Base-by-base conservation (phyloP, 2,113 vertebrate species). In the Hippocampus guttulatus region DNA sequence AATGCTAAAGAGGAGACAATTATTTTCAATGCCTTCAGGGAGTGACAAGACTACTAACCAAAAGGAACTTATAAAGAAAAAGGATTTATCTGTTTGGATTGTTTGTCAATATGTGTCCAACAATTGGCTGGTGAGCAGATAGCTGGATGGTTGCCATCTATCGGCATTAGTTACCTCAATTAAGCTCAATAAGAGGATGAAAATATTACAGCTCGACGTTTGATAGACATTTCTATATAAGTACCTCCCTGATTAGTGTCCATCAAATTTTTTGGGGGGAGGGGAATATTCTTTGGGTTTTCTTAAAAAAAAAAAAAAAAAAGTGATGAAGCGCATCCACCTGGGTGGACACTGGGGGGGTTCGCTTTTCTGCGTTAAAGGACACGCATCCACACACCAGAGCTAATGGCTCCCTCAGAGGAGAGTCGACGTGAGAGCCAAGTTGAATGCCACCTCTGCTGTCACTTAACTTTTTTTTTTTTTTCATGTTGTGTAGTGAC, bases 391-490 rank as follows among this genome's bases (percentile, higher is more conserved):
- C 54, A 74, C 49, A 76, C 67, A 78, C 68, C 67, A 67, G 72
- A 41, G 51, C 66, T 51, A 21, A 75, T 80, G 73, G 75, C 57
- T 49, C 43, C 49, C 40, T 51, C 30, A 30, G 62, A 77, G 38
- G 21, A 60, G 70, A 84, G 41, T 72, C 64, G 71, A 78, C 74
- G 70, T 86, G 85, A 86, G 81, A 80, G 75, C 60, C 45, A 71
- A 61, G 77, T 57, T 80, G 62, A 86, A 79, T 73, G 81, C 76
- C 71, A 80, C 75, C 72, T 68, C 78, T 80, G 71, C 76, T 75
- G 77, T 86, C 68, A 51, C 75, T 60, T 84, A 81, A 88, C 84
- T 79, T 90, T 90, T 85, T 61, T 23, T 45, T 45, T 33, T 38
- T 38, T 33, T 33, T 5, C 60, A 43, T 67, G 67, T 72, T 51